Evolutionary conservation across 2,113 vertebrate species (phyloP).

Genomic region (Dromiciops gliroides): DNA sequence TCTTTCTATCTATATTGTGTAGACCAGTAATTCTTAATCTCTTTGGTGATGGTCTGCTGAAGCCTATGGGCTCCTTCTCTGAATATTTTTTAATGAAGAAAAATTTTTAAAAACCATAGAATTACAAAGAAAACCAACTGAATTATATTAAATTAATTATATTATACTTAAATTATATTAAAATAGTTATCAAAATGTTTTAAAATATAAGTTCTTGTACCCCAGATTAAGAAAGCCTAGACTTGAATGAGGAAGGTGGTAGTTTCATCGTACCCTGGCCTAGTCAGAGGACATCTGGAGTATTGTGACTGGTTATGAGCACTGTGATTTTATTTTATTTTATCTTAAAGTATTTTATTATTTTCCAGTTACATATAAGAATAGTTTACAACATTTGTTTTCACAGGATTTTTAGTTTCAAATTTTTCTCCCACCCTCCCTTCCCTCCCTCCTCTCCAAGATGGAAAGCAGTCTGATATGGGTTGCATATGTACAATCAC

Average conservation of each 20-base stretch:
- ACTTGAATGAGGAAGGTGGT: background rate
- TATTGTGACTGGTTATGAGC: background rate
- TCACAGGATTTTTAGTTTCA: too few species aligned
- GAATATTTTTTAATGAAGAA: too few species aligned
- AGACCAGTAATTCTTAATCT: background rate
- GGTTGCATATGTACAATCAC: too few species aligned
- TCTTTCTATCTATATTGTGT: background rate
- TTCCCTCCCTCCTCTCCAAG: too few species aligned
- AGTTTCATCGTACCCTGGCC: background rate
- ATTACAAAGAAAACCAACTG: background rate
- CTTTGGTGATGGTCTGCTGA: background rate
- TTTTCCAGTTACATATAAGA: too few species aligned
- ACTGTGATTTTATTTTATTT: background rate
- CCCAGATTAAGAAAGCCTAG: background rate
- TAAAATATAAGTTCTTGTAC: background rate
- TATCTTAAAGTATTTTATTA: too few species aligned
- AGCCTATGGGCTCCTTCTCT: background rate
- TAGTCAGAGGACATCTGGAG: background rate
- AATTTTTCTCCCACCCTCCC: too few species aligned
- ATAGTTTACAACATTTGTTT: too few species aligned
- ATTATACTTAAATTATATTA: background rate
- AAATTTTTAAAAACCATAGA: background rate
- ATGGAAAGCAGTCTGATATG: too few species aligned
- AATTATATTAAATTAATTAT: too few species aligned
- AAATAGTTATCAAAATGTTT: background rate